Conservation (phyloP, 1,140 invertebrate genomes). For the Drosophila bipectinata region DNA sequence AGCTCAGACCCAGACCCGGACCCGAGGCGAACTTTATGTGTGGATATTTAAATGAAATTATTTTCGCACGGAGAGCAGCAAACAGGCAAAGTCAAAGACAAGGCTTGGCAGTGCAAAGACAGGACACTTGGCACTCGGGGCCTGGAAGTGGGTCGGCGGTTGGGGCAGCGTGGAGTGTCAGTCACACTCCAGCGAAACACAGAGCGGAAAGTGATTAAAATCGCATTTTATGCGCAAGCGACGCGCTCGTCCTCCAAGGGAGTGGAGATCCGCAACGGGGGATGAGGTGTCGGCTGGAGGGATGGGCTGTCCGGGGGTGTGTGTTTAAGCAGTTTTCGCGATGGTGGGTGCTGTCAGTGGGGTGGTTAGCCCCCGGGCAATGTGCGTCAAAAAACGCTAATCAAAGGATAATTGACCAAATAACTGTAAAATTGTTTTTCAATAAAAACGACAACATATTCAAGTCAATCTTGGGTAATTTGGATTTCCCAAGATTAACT, state of each 20-base stretch:
- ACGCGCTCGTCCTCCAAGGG: conserved; percentile 29
- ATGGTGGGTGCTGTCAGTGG: conserved; percentile 21
- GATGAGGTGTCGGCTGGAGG: not conserved
- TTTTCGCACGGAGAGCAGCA: conserved; percentile 43
- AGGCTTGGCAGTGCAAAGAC: conserved; percentile 7
- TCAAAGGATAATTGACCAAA: conserved; percentile 62
- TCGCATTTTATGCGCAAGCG: conserved; percentile 73
- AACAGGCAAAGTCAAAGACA: conserved; percentile 24
- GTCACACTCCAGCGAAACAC: conserved; percentile 51
- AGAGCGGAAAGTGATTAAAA: conserved; percentile 82
- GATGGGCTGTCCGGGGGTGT: conserved; percentile 35
- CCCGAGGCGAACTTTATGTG: conserved; percentile 58
- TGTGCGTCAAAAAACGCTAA: conserved; percentile 43
- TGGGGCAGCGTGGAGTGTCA: not conserved
- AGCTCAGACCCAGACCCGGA: conserved; percentile 15
- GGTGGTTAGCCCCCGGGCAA: conserved; percentile 6
- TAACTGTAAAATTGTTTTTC: conserved; percentile 1
- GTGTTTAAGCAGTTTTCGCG: conserved; percentile 44
- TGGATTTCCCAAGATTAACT: not conserved
- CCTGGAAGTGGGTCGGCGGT: not conserved
- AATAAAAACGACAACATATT: not conserved
- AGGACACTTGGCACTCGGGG: conserved; percentile 10
- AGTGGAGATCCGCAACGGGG: conserved; percentile 21
- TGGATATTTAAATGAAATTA: conserved; percentile 77
- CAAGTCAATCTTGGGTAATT: not conserved